A percentile compares a stretch with the other conserved stretches of the same genome.
These are phyloP conservation scores for Plebejus melissa DNA, from an alignment of 2,888 invertebrate species.

Conservation along the genomic window DNA sequence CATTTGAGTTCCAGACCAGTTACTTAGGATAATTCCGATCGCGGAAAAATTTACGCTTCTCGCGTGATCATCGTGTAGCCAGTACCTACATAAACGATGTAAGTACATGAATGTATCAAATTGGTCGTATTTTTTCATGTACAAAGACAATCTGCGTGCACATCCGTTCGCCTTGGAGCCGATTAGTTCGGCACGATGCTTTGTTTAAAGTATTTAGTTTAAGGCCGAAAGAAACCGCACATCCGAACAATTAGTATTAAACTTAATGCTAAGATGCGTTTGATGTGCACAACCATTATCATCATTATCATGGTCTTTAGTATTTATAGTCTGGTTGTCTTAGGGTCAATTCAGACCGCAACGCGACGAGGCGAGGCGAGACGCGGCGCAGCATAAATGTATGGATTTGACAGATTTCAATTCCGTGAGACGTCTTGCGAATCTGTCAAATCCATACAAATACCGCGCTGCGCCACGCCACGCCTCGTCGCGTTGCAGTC, in stretches of 20 bases:
- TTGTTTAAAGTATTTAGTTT: constrained; percentile 23
- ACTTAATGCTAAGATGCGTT: constrained; percentile 9
- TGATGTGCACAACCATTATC: neutral
- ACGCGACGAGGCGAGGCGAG: too few species aligned
- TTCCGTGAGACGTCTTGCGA: too few species aligned
- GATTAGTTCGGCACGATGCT: constrained; percentile 7
- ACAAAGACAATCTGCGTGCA: constrained; percentile 23
- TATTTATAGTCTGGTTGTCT: too few species aligned
- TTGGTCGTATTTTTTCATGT: neutral
- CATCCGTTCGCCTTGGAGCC: constrained; percentile 23
- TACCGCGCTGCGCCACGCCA: too few species aligned
- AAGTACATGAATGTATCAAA: neutral
- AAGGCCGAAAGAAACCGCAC: constrained; percentile 22
- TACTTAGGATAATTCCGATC: too few species aligned
- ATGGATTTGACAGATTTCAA: too few species aligned
- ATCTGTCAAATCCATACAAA: too few species aligned
- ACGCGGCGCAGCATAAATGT: too few species aligned
- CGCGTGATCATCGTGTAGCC: neutral
- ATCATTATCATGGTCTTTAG: neutral
- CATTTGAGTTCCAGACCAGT: too few species aligned
- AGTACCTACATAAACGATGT: neutral
- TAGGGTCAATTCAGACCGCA: too few species aligned
- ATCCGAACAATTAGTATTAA: constrained; percentile 24
- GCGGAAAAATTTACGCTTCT: too few species aligned
- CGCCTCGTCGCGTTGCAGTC: too few species aligned